phyloP scores from a whole-genome alignment of 2,113 vertebrate species.

The Sinosuthora webbiana region DNA sequence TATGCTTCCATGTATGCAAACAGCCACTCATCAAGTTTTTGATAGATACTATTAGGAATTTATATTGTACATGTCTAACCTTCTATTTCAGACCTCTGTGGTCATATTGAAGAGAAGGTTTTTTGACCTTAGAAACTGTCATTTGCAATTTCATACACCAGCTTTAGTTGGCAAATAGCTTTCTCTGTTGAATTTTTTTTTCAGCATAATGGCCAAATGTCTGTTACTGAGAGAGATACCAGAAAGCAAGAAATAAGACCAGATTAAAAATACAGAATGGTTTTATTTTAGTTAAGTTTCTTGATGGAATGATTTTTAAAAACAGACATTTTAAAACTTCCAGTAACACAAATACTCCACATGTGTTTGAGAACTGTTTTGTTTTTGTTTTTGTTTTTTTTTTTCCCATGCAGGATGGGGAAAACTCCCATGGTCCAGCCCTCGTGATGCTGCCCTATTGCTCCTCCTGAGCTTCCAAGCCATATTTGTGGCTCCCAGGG shows the following conservation, averaged over 20 bases:
- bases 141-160: neutral
- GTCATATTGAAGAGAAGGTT: neutral
- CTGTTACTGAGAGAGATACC: neutral
- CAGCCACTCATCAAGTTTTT: neutral
- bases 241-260: neutral
- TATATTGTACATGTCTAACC: neutral
- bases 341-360: neutral
- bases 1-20: neutral
- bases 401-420: neutral
- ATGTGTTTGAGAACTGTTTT: neutral
- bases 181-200: neutral
- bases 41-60: neutral
- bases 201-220: neutral
- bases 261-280: neutral
- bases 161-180: neutral
- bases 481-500: neutral
- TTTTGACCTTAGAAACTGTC: neutral
- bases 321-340: neutral
- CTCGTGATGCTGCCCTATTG: rapidly evolving
- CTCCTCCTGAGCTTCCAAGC: neutral
- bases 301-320: neutral
- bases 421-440: rapidly evolving
- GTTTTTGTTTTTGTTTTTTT: neutral
- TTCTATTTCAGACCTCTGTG: neutral
- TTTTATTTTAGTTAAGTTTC: neutral